phyloP scores from a whole-genome alignment of 2,797 vertebrate genomes.

The Sebastes steindachneri region DNA sequence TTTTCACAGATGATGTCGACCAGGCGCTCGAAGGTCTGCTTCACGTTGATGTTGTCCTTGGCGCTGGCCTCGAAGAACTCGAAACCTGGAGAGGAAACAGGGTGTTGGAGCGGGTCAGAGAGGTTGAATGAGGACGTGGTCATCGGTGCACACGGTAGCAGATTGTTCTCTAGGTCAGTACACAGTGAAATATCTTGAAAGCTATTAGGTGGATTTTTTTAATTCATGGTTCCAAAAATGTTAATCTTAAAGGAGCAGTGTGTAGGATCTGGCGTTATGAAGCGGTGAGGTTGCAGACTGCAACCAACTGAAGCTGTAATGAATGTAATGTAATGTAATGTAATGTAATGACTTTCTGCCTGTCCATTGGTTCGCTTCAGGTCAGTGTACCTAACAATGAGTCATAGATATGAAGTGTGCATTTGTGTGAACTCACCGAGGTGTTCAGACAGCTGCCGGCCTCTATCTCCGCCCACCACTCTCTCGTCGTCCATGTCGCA shows the following conservation, averaged over 20 bases:
- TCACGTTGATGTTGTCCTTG: constrained; percentile 98
- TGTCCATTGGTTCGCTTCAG: background rate
- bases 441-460: constrained; percentile 95
- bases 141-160: background rate
- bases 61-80: constrained; percentile 97
- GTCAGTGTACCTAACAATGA: background rate
- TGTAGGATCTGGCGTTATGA: too few species aligned
- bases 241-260: too few species aligned
- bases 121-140: background rate
- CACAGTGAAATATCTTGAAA: background rate
- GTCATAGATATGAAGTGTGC: background rate
- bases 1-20: constrained; percentile 99
- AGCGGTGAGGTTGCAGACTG: too few species aligned
- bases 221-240: background rate
- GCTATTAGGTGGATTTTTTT: background rate
- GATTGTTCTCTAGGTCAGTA: background rate
- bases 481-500: constrained; percentile 98
- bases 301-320: too few species aligned
- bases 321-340: too few species aligned
- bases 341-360: background rate
- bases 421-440: constrained; percentile 83
- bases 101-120: background rate
- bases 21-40: constrained; percentile 97
- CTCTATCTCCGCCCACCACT: constrained; percentile 90
- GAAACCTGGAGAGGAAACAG: constrained; percentile 82